Conservation (phyloP, 2,888 invertebrate genomes). For the Lymantria dispar region DNA sequence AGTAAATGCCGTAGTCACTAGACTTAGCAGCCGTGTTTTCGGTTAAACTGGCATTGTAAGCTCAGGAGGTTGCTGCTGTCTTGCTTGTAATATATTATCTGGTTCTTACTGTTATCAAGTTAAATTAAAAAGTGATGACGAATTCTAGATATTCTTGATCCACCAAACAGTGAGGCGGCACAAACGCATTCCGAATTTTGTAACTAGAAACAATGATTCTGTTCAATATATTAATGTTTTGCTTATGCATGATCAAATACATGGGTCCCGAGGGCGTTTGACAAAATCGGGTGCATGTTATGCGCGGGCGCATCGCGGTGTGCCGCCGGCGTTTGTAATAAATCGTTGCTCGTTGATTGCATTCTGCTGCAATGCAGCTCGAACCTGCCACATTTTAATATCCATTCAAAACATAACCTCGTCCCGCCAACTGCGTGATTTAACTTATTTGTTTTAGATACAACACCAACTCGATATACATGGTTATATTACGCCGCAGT, state of each 20-base stretch:
- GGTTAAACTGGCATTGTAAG: too few species aligned
- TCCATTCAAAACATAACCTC: conserved; percentile 51
- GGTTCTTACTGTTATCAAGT: too few species aligned
- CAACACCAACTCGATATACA: conserved; percentile 61
- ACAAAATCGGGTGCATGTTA: conserved; percentile 33
- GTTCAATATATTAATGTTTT: conserved; percentile 23
- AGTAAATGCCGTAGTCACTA: too few species aligned
- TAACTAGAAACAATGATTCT: conserved; percentile 24
- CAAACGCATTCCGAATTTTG: not conserved
- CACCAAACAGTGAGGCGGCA: too few species aligned
- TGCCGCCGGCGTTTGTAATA: conserved; percentile 53
- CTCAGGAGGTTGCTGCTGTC: too few species aligned
- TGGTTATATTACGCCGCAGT: conserved; percentile 56
- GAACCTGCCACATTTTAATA: conserved; percentile 49
- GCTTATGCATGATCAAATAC: conserved; percentile 11
- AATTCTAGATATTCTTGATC: too few species aligned
- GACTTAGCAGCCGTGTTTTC: too few species aligned
- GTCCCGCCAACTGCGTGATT: conserved; percentile 55
- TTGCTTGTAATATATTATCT: too few species aligned
- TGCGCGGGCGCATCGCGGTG: conserved; percentile 32
- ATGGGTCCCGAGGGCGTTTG: conserved; percentile 32
- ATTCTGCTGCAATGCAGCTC: conserved; percentile 42
- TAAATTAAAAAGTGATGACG: too few species aligned
- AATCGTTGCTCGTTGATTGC: conserved; percentile 70
- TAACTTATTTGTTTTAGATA: conserved; percentile 71